Percentiles rank a stretch among this genome's conserved stretches.
Conservation (phyloP, 2,797 vertebrate genomes). For the Alfaro cultratus region DNA sequence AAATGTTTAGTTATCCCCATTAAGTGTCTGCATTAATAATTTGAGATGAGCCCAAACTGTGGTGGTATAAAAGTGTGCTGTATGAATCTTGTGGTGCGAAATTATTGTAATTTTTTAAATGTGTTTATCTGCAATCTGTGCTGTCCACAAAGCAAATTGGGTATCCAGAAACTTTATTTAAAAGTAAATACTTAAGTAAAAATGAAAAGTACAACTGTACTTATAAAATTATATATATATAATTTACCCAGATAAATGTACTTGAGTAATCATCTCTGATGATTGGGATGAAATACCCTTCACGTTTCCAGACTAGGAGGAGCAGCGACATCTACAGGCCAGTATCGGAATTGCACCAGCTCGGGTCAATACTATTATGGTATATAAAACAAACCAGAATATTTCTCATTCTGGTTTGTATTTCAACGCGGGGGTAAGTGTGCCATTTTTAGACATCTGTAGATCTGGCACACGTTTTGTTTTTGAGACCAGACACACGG, state of each 20-base stretch:
- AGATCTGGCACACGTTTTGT: neutral
- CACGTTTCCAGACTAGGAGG: neutral
- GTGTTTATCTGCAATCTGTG: no score
- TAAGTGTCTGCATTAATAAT: no score
- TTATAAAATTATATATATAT: no score
- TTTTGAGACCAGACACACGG: neutral
- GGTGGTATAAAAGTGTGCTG: no score
- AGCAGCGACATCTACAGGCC: neutral
- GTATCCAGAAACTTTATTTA: neutral
- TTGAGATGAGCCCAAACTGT: no score
- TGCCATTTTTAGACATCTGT: neutral
- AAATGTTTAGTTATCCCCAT: no score
- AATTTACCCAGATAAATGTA: no score
- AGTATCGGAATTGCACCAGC: neutral
- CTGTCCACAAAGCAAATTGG: no score
- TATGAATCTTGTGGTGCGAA: no score
- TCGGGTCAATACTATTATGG: neutral
- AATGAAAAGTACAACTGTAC: no score
- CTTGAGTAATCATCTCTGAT: no score
- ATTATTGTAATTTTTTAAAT: no score
- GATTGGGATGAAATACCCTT: neutral
- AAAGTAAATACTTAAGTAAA: neutral
- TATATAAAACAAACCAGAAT: neutral
- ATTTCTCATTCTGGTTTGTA: neutral
- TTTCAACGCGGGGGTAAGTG: neutral